Conservation (phyloP, 2,797 vertebrate genomes). For the Epinephelus coioides region DNA sequence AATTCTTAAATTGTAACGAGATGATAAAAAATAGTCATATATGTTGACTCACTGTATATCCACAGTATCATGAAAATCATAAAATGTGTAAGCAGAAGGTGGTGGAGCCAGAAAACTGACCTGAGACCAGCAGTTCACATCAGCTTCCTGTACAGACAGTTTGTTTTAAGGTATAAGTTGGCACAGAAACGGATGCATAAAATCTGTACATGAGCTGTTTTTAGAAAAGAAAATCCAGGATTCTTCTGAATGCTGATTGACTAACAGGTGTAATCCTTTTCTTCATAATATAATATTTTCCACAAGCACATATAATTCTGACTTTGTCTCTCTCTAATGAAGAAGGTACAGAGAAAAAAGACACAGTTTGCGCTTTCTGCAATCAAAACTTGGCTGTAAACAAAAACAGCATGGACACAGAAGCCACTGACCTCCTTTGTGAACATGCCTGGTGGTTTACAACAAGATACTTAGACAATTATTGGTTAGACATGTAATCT, state of each 20-base stretch:
- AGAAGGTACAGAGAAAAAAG: background rate
- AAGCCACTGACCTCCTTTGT: conserved; percentile 31
- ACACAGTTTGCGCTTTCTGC: background rate
- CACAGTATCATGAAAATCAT: background rate
- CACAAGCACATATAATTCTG: background rate
- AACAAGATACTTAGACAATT: conserved; percentile 62
- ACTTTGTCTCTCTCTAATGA: background rate
- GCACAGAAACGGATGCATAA: background rate
- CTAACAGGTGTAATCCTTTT: background rate
- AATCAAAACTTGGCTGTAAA: background rate
- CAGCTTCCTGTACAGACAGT: background rate
- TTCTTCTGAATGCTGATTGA: background rate
- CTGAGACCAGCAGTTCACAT: background rate
- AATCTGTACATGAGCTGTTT: background rate
- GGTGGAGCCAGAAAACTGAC: conserved; percentile 9
- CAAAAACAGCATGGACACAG: conserved; percentile 14
- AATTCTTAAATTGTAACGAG: background rate
- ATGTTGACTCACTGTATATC: background rate
- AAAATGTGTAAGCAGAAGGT: background rate
- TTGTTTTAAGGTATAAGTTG: background rate
- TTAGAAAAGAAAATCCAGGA: background rate
- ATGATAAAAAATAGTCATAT: background rate
- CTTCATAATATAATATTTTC: background rate
- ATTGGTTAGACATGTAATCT: conserved; percentile 66
- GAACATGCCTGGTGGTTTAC: conserved; percentile 53